Percentiles rank a stretch among this genome's conserved stretches.
Evolutionary conservation across 2,113 vertebrate genomes (phyloP).

Genomic region (Pterocles burchelli): DNA sequence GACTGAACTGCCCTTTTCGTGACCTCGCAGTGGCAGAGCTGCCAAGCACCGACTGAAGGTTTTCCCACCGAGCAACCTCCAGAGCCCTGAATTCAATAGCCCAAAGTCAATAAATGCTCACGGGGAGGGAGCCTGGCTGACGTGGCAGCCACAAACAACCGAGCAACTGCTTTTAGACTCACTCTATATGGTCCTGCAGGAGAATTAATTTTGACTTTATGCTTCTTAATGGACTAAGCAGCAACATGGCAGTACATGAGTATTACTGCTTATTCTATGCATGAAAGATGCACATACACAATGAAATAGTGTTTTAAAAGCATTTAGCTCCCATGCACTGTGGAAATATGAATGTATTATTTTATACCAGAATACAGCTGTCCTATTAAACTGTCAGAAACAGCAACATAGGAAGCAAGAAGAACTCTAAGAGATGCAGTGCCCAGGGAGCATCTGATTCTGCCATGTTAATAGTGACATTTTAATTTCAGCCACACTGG

Average conservation of each 20-base stretch:
- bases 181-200: not conserved
- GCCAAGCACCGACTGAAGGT: conserved; percentile 1
- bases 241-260: not conserved
- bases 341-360: not conserved
- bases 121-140: not conserved
- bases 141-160: not conserved
- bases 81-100: conserved; percentile 44
- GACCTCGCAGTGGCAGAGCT: conserved; percentile 21
- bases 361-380: conserved; percentile 1
- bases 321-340: not conserved
- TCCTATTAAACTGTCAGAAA: conserved; percentile 41
- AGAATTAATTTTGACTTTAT: conserved; percentile 39
- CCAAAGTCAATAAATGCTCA: conserved; percentile 19
- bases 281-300: not conserved
- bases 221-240: conserved; percentile 23
- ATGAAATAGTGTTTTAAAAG: not conserved
- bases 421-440: not conserved
- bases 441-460: conserved; percentile 31
- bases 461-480: conserved; percentile 52
- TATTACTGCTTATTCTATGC: not conserved
- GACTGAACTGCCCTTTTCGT: not conserved
- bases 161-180: conserved; percentile 9
- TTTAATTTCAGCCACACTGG: conserved; percentile 36
- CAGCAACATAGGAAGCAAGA: not conserved
- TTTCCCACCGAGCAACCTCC: conserved; percentile 22